Conservation (phyloP, 2,797 vertebrate species). For the Onychomys arenicola region DNA sequence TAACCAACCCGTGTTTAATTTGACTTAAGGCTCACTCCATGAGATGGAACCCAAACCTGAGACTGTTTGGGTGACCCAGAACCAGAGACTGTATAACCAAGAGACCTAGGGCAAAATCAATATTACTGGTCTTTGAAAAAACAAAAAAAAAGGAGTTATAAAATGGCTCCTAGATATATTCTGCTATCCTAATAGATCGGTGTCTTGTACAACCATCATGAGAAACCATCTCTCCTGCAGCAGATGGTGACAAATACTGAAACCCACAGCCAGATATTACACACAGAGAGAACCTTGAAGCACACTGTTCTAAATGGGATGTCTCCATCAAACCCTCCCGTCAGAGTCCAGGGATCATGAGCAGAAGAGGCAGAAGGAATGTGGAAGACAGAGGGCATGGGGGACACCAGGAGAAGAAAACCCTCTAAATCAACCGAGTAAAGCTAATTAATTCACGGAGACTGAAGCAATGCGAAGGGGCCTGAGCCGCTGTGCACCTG, state of each 20-base stretch:
- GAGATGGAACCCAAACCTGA: neutral
- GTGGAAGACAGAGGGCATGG: neutral
- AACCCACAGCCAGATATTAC: neutral
- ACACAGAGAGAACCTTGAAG: neutral
- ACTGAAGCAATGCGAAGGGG: neutral
- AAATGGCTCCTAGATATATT: neutral
- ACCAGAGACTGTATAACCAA: neutral
- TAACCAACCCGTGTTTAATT: neutral
- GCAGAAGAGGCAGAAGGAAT: neutral
- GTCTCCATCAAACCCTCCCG: neutral
- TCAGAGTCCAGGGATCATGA: neutral
- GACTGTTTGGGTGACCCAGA: too few relatives aligned
- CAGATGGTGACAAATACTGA: neutral
- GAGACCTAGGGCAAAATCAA: neutral
- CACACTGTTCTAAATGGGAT: neutral
- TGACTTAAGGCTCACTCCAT: neutral
- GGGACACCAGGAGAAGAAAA: neutral
- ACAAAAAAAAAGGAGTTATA: neutral
- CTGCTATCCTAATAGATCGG: neutral
- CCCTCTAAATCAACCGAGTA: neutral
- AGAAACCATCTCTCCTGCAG: too few relatives aligned
- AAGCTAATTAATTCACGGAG: neutral
- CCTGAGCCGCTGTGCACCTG: neutral
- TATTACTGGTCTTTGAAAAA: neutral
- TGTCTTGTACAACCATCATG: neutral